Evolutionary conservation across 2,113 vertebrate genomes (phyloP).

Genomic region (Origma solitaria): DNA sequence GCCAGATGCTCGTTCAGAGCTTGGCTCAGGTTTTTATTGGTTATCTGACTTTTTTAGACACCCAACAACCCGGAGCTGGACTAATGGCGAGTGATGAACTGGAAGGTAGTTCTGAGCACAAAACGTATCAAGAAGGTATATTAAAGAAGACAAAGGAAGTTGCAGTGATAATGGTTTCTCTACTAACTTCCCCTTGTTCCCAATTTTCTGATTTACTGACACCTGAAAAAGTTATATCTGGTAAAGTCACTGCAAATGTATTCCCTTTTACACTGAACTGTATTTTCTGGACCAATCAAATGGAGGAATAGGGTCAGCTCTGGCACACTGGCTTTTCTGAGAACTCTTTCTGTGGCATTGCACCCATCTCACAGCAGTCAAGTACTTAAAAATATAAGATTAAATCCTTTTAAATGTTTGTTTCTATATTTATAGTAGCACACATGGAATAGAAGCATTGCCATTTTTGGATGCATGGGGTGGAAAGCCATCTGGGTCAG

Average conservation of each 20-base stretch:
- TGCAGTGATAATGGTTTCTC: neutral
- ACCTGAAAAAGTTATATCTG: neutral
- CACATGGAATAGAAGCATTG: neutral
- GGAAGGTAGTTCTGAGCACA: neutral
- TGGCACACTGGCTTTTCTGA: neutral
- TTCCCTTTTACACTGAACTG: neutral
- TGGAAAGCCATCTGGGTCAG: neutral
- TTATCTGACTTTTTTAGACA: conserved; percentile 4
- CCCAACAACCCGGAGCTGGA: neutral
- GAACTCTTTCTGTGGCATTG: neutral
- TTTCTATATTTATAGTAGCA: neutral
- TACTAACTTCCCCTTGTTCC: neutral
- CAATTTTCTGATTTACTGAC: neutral
- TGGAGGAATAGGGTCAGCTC: neutral
- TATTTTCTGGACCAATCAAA: neutral
- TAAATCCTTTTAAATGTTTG: neutral
- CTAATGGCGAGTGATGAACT: neutral
- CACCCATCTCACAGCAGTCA: neutral
- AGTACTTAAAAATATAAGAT: neutral
- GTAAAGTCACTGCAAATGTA: neutral
- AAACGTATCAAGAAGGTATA: neutral
- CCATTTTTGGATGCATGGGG: neutral
- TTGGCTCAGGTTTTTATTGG: conserved; percentile 28
- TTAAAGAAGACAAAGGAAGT: neutral
- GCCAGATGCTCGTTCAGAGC: neutral